Base-by-base conservation (phyloP, 2,888 invertebrate genomes). In the Pterostichus madidus region DNA sequence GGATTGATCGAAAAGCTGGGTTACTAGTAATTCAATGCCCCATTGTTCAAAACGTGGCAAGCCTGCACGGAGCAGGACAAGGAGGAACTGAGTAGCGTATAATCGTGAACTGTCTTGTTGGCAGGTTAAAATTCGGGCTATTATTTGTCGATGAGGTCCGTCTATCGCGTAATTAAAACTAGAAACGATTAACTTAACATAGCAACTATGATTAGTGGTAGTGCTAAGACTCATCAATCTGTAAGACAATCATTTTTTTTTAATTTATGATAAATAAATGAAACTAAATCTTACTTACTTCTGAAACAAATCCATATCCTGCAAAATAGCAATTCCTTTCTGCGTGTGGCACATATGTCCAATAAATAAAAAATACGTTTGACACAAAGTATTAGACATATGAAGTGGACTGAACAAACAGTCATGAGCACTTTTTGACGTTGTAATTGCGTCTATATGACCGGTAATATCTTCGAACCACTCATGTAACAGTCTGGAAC, bases 321-420 rank as follows among this genome's bases (percentile, higher is more conserved):
- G 95, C 71, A 98, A 92, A 78, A 95, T 92, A 85, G 91, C 92
- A 56, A 94, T 90, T 1, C 96, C 96, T 64, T 92, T 91, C 78
- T 93, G 92, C 6, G 93, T 93, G 84, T 95, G 94, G 86, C 95
- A 95, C 87, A 98, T 92, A 86, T 97, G 95, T 0, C 98, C 98
- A 84, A 98, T 94, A 88, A 98, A 96, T 61, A 99, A 92, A 90
- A 99, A 99, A 91, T 98, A 99, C 91, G 96, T 96, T 89, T 98
- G 98, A 88, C 97, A 96, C 91, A 97, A 95, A 0, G 98, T 97
- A 87, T 95, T 96, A 86, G 94, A 93, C 93, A 97, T 94, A 88
- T 96, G 95, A 86, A 96, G 95, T 0, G 97, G 97, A 89, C 96
- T 96, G 87, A 97, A 96, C 17, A 97, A 90, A 85, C 96, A 96